phyloP scores from a whole-genome alignment of 2,113 vertebrate genomes.

The Pteropus alecto region DNA sequence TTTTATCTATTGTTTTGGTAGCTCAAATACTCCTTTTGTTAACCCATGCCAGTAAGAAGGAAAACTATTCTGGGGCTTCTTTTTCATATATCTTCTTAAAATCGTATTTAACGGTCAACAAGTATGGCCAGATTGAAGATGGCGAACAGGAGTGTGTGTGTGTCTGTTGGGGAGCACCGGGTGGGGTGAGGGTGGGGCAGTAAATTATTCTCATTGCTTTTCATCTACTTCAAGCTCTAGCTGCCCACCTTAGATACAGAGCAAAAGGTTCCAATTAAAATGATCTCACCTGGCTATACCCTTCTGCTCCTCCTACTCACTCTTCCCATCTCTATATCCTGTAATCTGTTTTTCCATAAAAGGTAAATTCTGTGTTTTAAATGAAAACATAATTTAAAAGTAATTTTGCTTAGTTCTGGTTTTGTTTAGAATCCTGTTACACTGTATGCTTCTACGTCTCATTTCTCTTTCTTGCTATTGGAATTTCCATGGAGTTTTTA shows the following conservation, averaged over 20 bases:
- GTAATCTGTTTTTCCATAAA: neutral
- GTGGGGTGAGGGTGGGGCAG: neutral
- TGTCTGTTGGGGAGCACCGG: too few species aligned
- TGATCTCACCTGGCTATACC: neutral
- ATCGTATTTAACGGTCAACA: neutral
- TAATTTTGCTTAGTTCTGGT: neutral
- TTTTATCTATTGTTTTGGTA: neutral
- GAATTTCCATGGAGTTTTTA: constrained; percentile 4
- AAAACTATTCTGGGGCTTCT: neutral
- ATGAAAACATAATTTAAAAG: constrained; percentile 1
- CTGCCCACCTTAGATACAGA: neutral
- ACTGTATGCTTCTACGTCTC: neutral
- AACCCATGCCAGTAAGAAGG: neutral
- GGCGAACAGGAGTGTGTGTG: neutral
- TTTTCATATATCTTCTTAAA: neutral
- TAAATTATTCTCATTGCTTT: neutral
- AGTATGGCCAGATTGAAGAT: neutral
- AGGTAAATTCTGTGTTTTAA: constrained; percentile 26
- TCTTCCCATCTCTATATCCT: neutral
- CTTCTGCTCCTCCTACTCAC: neutral
- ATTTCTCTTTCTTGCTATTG: neutral
- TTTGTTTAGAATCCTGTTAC: neutral
- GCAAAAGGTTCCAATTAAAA: neutral
- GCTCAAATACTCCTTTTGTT: neutral
- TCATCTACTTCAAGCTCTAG: neutral